Evolutionary conservation across 1,140 invertebrate genomes (phyloP).

Genomic region (Drosophila ogumai): DNA sequence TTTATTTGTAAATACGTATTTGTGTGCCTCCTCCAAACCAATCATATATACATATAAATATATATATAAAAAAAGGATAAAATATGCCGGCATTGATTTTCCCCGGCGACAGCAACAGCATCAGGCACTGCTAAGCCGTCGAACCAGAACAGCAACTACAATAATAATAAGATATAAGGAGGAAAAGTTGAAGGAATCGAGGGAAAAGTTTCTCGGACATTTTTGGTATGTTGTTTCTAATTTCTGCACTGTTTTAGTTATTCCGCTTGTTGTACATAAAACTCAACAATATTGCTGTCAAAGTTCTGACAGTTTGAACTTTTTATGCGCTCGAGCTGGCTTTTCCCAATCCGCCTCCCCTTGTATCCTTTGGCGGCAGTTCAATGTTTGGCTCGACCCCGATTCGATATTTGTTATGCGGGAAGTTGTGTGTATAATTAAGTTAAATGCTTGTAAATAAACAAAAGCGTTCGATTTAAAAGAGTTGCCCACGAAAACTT

Average conservation of each 20-base stretch:
- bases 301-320: slow-evolving; percentile 65
- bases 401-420: slow-evolving; percentile 33
- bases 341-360: background rate
- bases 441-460: slow-evolving; percentile 54
- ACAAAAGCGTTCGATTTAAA: slow-evolving; percentile 46
- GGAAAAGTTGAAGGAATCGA: slow-evolving; percentile 56
- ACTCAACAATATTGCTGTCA: slow-evolving; percentile 72
- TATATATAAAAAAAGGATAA: slow-evolving; percentile 68
- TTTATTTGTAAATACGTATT: slow-evolving; percentile 29
- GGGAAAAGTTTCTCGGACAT: slow-evolving; percentile 47
- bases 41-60: slow-evolving; percentile 1
- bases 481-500: slow-evolving; percentile 31
- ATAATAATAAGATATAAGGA: slow-evolving; percentile 19
- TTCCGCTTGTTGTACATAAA: slow-evolving; percentile 61
- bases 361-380: background rate
- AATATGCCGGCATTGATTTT: slow-evolving; percentile 80
- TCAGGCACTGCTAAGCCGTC: slow-evolving; percentile 31
- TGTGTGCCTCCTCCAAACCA: slow-evolving; percentile 17
- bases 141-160: slow-evolving; percentile 22
- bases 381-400: slow-evolving; percentile 4
- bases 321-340: slow-evolving; percentile 53
- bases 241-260: slow-evolving; percentile 62
- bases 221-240: slow-evolving; percentile 56
- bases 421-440: slow-evolving; percentile 44
- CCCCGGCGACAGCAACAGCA: slow-evolving; percentile 55